A percentile compares a stretch with the other conserved stretches of the same genome.
phyloP scores from a whole-genome alignment of 2,113 vertebrate species.

The Dasypus novemcinctus region DNA sequence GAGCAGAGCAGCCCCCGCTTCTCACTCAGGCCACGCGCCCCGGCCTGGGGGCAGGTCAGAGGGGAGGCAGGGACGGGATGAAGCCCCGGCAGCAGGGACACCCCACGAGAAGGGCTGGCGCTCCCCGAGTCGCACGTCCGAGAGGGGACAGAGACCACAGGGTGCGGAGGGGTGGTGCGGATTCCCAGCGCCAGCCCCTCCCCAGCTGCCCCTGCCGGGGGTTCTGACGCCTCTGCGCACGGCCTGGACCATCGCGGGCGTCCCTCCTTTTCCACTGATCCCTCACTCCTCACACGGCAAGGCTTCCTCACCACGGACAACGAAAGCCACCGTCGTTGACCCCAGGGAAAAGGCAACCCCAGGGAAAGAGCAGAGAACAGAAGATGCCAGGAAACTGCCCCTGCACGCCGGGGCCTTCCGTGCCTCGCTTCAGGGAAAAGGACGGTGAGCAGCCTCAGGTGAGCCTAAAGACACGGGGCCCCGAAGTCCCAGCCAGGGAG shows the following conservation, averaged over 20 bases:
- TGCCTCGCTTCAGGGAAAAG: rapidly evolving
- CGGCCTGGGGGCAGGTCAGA: not conserved
- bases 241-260: rapidly evolving
- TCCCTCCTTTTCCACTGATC: not conserved
- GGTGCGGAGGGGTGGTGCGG: rapidly evolving
- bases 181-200: not conserved
- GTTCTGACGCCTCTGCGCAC: not conserved
- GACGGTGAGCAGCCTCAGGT: too few species aligned
- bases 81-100: not conserved
- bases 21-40: rapidly evolving
- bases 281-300: not conserved
- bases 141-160: not conserved
- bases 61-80: too few species aligned
- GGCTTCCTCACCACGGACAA: not conserved
- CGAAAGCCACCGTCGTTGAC: not conserved
- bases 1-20: not conserved
- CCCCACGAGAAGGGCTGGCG: rapidly evolving
- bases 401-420: too few species aligned
- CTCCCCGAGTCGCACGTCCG: rapidly evolving
- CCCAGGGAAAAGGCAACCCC: too few species aligned
- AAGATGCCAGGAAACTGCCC: rapidly evolving
- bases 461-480: too few species aligned
- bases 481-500: too few species aligned
- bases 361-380: rapidly evolving
- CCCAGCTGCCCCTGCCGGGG: not conserved